Percentiles rank a stretch among this genome's conserved stretches.
phyloP scores from a whole-genome alignment of 2,888 invertebrate species.

The Trachelus troglodyta region DNA sequence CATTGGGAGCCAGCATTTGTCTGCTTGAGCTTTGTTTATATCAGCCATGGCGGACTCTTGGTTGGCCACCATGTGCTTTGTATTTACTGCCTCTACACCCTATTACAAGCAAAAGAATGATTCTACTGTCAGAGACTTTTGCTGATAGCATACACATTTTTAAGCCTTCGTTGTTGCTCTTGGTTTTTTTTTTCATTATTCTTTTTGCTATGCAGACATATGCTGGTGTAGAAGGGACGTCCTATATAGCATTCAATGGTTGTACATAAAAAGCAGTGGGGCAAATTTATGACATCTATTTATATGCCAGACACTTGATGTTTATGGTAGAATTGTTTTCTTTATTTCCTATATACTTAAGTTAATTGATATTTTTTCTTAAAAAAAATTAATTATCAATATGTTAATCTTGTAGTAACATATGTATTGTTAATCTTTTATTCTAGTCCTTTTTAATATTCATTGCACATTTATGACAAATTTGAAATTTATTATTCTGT shows the following conservation, averaged over 20 bases:
- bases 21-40: background rate
- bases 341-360: background rate
- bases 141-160: background rate
- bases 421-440: background rate
- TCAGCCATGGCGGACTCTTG: background rate
- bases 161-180: background rate
- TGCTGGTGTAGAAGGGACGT: background rate
- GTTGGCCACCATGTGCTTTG: background rate
- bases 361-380: background rate
- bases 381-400: background rate
- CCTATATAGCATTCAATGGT: background rate
- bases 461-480: background rate
- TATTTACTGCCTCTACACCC: background rate
- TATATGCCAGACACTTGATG: background rate
- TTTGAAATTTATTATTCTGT: background rate
- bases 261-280: background rate
- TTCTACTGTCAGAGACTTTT: background rate
- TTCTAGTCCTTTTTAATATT: background rate
- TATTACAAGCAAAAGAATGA: background rate
- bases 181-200: background rate
- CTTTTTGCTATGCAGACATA: background rate
- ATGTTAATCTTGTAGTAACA: background rate
- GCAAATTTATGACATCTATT: background rate
- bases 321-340: background rate
- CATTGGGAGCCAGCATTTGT: background rate